A percentile compares a stretch with the other conserved stretches of the same genome.
These are phyloP conservation scores for Temnothorax curvispinosus DNA, from an alignment of 1,140 invertebrate species.

Conservation along the genomic window DNA sequence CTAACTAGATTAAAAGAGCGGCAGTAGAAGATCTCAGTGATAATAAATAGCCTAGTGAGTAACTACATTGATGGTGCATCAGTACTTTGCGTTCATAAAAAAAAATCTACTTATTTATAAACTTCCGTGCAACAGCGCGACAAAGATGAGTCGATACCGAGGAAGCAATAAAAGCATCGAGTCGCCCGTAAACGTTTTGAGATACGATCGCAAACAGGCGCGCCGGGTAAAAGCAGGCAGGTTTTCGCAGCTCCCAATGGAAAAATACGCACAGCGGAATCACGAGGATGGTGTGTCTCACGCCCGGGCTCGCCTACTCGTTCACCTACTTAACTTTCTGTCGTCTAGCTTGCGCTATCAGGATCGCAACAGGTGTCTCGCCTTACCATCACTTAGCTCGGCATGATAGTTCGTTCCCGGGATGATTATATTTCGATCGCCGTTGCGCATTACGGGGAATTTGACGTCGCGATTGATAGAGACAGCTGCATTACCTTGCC, in stretches of 20 bases:
- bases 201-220: slow-evolving; percentile 44
- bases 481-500: neutral
- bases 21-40: neutral
- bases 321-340: slow-evolving; percentile 64
- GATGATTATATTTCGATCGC: slow-evolving; percentile 77
- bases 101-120: slow-evolving; percentile 11
- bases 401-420: slow-evolving; percentile 68
- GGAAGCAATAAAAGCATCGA: slow-evolving; percentile 42
- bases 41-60: neutral
- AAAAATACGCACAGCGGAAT: slow-evolving; percentile 37
- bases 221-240: neutral
- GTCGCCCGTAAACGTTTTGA: slow-evolving; percentile 58
- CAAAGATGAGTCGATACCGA: slow-evolving; percentile 12
- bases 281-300: neutral
- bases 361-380: slow-evolving; percentile 82
- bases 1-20: neutral
- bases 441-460: slow-evolving; percentile 15
- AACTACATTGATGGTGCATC: neutral
- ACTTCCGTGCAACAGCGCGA: neutral
- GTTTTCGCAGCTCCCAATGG: slow-evolving; percentile 23
- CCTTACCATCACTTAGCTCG: slow-evolving; percentile 60
- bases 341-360: slow-evolving; percentile 69
- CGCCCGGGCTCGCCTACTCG: slow-evolving; percentile 20
- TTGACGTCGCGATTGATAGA: slow-evolving; percentile 1
- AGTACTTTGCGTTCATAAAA: neutral